A percentile compares a stretch with the other conserved stretches of the same genome.
phyloP scores from a whole-genome alignment of 2,888 invertebrate genomes.

The Lycophotia porphyrea region DNA sequence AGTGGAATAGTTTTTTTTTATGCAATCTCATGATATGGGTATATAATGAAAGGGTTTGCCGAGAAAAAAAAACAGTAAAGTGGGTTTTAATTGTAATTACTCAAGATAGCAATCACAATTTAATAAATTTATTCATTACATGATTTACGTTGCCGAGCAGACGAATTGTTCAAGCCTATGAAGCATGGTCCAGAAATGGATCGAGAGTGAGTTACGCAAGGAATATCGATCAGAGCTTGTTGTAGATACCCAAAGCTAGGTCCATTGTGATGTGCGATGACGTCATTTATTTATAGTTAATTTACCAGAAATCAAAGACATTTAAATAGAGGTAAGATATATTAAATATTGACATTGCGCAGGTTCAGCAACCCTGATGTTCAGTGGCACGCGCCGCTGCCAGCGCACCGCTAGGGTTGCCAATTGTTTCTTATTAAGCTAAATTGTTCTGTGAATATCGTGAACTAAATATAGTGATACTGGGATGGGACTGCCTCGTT shows the following conservation, averaged over 20 bases:
- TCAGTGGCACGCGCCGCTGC: slow-evolving; percentile 17
- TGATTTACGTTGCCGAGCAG: background rate
- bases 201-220: too few species aligned
- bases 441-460: background rate
- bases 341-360: background rate
- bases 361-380: slow-evolving; percentile 34
- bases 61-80: background rate
- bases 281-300: background rate
- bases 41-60: background rate
- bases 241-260: background rate
- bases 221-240: background rate
- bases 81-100: background rate
- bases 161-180: background rate
- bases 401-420: slow-evolving; percentile 24
- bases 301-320: background rate
- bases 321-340: background rate
- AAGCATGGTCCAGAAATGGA: background rate
- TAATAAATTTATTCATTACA: background rate
- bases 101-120: background rate
- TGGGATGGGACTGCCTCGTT: too few species aligned
- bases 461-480: too few species aligned
- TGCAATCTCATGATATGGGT: background rate
- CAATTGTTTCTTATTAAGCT: background rate
- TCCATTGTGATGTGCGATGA: background rate
- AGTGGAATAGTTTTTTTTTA: background rate